Evolutionary conservation across 2,888 invertebrate genomes (phyloP).

Genomic region (Leptinotarsa tumamoca): DNA sequence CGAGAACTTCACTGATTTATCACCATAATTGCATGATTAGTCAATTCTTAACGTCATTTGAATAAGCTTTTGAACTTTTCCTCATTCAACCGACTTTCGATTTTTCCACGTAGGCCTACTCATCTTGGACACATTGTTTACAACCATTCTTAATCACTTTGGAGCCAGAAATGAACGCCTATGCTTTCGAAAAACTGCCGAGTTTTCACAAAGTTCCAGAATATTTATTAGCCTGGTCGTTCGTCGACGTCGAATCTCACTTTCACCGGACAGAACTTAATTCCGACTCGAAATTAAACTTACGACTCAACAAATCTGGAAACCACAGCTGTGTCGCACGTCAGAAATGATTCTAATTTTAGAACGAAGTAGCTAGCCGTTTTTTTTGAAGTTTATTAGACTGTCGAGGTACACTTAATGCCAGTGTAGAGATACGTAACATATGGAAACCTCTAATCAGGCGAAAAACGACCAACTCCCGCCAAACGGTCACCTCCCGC

Average conservation of each 20-base stretch:
- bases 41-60: no score
- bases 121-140: not conserved
- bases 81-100: no score
- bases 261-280: conserved; percentile 37
- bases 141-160: not conserved
- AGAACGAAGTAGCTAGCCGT: not conserved
- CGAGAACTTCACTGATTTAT: no score
- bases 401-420: no score
- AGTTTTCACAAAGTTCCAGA: conserved; percentile 37
- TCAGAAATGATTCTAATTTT: conserved; percentile 35
- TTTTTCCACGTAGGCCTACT: not conserved
- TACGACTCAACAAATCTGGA: conserved; percentile 16
- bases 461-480: no score
- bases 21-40: no score
- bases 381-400: not conserved
- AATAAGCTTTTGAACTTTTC: no score
- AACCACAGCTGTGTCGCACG: conserved; percentile 26
- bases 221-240: conserved; percentile 39
- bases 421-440: no score
- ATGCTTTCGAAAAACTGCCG: conserved; percentile 26
- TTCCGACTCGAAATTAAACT: conserved; percentile 37
- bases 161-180: not conserved
- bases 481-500: no score
- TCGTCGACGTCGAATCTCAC: conserved; percentile 30
- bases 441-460: no score